Evolutionary conservation across 1,140 invertebrate species (phyloP), one percentile per base, ranked within the genome.

Genomic region (Bathynomus jamesi): DNA sequence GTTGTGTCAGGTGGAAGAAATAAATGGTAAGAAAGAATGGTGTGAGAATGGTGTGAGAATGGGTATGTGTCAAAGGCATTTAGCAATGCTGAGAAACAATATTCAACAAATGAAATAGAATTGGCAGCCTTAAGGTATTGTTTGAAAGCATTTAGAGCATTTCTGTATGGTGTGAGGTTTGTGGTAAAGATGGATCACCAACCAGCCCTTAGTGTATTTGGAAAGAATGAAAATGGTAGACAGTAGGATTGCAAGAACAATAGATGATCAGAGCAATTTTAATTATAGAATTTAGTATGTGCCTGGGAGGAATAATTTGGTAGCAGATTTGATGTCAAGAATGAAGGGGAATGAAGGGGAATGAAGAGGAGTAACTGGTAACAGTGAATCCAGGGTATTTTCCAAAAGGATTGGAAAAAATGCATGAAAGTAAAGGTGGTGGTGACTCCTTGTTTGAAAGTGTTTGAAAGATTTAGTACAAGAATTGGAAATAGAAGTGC

Each of bases 221-320:
- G 21, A 63, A 21, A 63, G 28, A 21, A 63, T 63, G 61, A 21
- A 21, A 8, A 13, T 65, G 10, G 25, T 65, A 13, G 10, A 27
- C 32, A 5, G 10, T 65, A 28, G 25, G 10, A 13, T 65, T 17
- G 63, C 63, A 4, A 5, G 63, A 4, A 65, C 63, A 8, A 17
- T 65, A 30, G 63, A 65, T 17, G 63, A 65, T 21, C 32, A 30
- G 61, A 63, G 61, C 28, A 28, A 63, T 63, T 63, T 63, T n/a
- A 7, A 5, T 63, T 63, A 25, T n/a, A n/a, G 24, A 5, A 63
- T 63, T n/a, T 24, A 63, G n/a, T 63, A 63, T 63, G n/a, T 63
- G n/a, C 61, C 61, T 63, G 61, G 61, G 24, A 28, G 28, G 61
- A 63, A 63, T 5, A 63, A 63, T 63, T 24, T 63, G 24, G 28